Percentiles rank a stretch among this genome's conserved stretches.
Evolutionary conservation across 1,140 invertebrate species (phyloP).

Genomic region (Berghia stephanieae): DNA sequence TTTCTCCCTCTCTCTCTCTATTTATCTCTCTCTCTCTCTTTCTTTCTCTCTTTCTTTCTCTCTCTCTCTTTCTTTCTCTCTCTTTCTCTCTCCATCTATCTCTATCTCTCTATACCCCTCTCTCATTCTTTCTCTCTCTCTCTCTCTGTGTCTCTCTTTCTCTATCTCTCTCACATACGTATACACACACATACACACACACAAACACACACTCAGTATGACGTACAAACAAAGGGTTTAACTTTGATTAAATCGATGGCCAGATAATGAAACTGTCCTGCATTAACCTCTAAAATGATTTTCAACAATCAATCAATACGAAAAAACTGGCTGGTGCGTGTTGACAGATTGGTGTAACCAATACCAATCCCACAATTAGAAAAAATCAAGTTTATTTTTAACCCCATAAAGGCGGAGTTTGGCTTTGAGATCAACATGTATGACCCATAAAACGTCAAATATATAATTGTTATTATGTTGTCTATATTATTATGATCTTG

Average conservation of each 20-base stretch:
- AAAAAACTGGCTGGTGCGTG: neutral
- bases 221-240: neutral
- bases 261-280: neutral
- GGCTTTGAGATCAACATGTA: too few relatives aligned
- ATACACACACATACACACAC: too few relatives aligned
- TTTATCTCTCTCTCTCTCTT: conserved; percentile 16
- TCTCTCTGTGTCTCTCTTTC: too few relatives aligned
- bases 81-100: too few relatives aligned
- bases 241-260: too few relatives aligned
- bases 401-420: neutral
- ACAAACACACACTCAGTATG: too few relatives aligned
- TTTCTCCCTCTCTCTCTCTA: neutral
- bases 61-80: neutral
- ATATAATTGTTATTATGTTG: too few relatives aligned
- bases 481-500: too few relatives aligned
- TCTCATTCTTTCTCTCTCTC: too few relatives aligned
- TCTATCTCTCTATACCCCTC: too few relatives aligned
- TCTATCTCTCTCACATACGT: too few relatives aligned
- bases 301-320: neutral
- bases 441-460: too few relatives aligned
- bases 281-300: neutral
- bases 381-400: neutral
- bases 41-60: conserved; percentile 4
- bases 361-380: neutral
- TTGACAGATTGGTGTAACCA: neutral